phyloP scores from a whole-genome alignment of 2,113 vertebrate genomes.

The Thomomys bottae region DNA sequence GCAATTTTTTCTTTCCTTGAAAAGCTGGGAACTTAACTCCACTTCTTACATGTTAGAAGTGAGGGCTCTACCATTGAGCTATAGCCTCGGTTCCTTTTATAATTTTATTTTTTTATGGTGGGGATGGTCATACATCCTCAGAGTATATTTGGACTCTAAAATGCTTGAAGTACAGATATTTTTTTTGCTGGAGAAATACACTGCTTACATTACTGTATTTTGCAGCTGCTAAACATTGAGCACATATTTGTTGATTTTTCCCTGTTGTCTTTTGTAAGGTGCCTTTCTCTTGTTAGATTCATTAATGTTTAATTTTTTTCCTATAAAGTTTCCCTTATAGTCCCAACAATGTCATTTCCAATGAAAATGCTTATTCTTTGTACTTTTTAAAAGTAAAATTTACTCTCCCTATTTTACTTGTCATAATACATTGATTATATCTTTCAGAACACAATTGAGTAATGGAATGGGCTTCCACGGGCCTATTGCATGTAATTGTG shows the following conservation, averaged over 20 bases:
- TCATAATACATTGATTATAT: slow-evolving; percentile 17
- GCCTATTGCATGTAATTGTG: neutral
- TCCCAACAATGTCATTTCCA: neutral
- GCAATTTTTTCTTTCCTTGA: too few relatives aligned
- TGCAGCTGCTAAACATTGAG: neutral
- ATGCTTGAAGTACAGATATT: neutral
- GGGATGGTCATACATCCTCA: neutral
- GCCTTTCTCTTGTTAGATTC: neutral
- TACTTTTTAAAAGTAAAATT: neutral
- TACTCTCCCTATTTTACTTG: slow-evolving; percentile 35
- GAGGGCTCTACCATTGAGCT: too few relatives aligned
- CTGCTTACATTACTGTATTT: neutral
- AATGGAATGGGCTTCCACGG: neutral
- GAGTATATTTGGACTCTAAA: neutral
- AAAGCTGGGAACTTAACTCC: too few relatives aligned
- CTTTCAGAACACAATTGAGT: neutral
- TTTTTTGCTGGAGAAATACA: neutral
- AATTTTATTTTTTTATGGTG: neutral
- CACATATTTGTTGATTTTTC: neutral
- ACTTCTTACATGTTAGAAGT: too few relatives aligned
- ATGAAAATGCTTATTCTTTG: neutral
- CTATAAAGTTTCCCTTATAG: neutral
- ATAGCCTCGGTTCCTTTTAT: too few relatives aligned
- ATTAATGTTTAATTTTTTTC: neutral
- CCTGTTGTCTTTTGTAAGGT: neutral